Evolutionary conservation across 2,797 vertebrate genomes (phyloP), one percentile per base, ranked within the genome.

Genomic region (Gobio occitaniae): DNA sequence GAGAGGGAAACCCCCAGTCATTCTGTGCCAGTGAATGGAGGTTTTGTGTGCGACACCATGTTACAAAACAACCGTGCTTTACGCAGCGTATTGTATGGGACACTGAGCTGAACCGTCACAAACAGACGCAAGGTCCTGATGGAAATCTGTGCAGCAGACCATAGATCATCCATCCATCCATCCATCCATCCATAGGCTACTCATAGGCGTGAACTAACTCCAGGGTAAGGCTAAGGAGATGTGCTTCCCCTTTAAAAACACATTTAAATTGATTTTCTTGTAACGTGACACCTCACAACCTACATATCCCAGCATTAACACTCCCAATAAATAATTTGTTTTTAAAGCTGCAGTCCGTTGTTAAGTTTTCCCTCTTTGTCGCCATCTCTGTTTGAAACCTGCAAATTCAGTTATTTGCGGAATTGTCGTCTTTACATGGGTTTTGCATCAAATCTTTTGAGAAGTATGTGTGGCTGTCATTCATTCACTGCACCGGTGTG

Each of bases 31-130:
- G 50, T 84, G 82, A 88, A 86, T 84, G 87, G 72, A 77, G 32
- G 78, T 84, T 83, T 87, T 85, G 63, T 65, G n/a, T 4, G 32
- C 6, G 66, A 84, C 72, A 87, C 79, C 63, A 78, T 71, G 83
- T 61, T 17, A 15, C 82, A 77, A 65, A 81, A 56, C 69, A 65
- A 85, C 68, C 68, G 16, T 59, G 15, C 44, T 81, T 86, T 79
- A 82, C 88, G 41, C 59, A 29, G 54, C 8, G 16, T 36, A 68
- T 61, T 66, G 84, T 76, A 19, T 0, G 52, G 59, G 32, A 76
- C 72, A 75, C 66, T 75, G 75, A 74, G 59, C 41, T 84, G 86
- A 76, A 70, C 17, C 52, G 44, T 71, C 68, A 83, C 38, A 69
- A 80, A 72, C 76, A 78, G 86, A 79, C 38, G 1, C 56, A 59